phyloP scores from a whole-genome alignment of 2,113 vertebrate genomes.

The Phoenicopterus ruber region DNA sequence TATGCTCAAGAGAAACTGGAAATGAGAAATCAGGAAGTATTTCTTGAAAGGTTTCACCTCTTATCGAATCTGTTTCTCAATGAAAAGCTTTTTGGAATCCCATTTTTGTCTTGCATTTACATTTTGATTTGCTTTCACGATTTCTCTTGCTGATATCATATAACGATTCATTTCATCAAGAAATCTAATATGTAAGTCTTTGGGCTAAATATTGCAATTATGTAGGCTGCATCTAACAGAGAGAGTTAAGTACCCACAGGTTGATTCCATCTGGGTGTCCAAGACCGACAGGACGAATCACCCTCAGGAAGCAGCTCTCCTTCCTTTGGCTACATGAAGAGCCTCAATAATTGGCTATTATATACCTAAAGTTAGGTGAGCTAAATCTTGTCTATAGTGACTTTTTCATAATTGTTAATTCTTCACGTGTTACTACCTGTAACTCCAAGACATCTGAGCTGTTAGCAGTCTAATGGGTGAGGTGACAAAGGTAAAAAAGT shows the following conservation, averaged over 20 bases:
- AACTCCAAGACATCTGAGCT: neutral
- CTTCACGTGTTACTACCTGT: neutral
- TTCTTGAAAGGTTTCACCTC: neutral
- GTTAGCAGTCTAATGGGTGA: neutral
- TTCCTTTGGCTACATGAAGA: neutral
- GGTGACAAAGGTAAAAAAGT: neutral
- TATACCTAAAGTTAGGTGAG: neutral
- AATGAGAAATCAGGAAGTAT: neutral
- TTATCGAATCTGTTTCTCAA: neutral
- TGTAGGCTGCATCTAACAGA: neutral
- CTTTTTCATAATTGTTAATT: neutral
- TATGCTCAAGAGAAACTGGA: neutral
- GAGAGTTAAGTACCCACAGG: neutral
- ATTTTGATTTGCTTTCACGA: neutral
- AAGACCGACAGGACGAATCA: neutral
- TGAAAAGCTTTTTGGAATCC: neutral
- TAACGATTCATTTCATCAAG: neutral
- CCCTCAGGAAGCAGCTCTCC: neutral
- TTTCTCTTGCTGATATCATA: neutral
- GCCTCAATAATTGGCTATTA: neutral
- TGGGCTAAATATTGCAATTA: neutral
- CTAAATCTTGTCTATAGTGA: neutral
- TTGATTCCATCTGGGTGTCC: neutral
- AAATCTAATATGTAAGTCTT: neutral
- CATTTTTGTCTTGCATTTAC: neutral